Evolutionary conservation across 2,888 invertebrate species (phyloP).

Genomic region (Aporophyla lueneburgensis): DNA sequence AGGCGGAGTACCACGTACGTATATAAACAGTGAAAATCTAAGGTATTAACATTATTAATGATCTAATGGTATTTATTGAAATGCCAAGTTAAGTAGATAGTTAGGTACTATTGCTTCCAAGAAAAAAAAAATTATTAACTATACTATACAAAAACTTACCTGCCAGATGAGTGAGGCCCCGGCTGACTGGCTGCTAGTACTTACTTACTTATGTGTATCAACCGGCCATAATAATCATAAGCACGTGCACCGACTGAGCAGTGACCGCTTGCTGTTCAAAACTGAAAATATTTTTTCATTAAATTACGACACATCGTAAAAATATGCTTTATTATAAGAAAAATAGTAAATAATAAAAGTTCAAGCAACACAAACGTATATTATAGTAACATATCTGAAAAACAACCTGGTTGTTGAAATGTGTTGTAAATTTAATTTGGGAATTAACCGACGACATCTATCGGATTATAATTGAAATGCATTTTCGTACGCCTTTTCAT

Average conservation of each 20-base stretch:
- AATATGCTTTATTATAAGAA: not conserved
- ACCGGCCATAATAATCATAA: not conserved
- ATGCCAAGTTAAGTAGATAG: not conserved
- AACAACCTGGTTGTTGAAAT: not conserved
- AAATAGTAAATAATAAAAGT: not conserved
- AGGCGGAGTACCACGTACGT: too few species aligned
- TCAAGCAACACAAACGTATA: not conserved
- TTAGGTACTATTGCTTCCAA: not conserved
- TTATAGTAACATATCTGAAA: not conserved
- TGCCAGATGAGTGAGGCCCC: too few species aligned
- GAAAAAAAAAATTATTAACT: not conserved
- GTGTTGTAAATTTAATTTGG: not conserved
- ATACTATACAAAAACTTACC: not conserved
- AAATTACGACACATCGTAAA: not conserved
- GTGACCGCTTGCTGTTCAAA: not conserved
- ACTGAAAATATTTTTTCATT: not conserved
- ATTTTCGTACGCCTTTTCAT: too few species aligned
- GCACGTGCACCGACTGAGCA: not conserved
- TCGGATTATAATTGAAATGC: not conserved
- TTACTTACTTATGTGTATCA: not conserved
- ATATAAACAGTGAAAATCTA: not conserved
- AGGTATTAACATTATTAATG: too few species aligned
- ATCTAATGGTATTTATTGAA: not conserved
- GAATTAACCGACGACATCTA: slow-evolving; percentile 7
- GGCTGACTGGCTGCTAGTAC: not conserved